Evolutionary conservation across 1,140 invertebrate species (phyloP), one percentile per base, ranked within the genome.

Genomic region (Saxidomus purpurata): DNA sequence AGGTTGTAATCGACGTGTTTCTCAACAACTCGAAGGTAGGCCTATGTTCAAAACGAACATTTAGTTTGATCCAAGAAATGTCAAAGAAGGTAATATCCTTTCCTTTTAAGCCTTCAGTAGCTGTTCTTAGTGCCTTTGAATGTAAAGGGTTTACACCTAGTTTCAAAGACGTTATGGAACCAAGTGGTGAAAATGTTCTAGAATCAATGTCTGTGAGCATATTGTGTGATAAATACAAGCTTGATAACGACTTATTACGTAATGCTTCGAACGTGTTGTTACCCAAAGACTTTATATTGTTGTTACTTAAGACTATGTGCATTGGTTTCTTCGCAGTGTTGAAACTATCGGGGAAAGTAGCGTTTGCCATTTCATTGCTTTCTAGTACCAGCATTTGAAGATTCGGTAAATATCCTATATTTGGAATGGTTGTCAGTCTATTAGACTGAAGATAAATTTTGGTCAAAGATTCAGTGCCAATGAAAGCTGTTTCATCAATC

Each of bases 221-320:
- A 55, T 91, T 92, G 69, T 90, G 89, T 28, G 93, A 90, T n/a
- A 93, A 55, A 43, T 90, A 91, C 17, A 94, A 47, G n/a, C 86
- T 91, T 15, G 89, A 59, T 11, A 94, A 17, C 0, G 52, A 47
- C 13, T 82, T 67, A 25, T 89, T 89, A 34, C 43, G 49, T 52
- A 94, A 55, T 38, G 87, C 43, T 13, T 38, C 55, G 83, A 94
- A 94, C 15, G 92, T 90, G 0, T 76, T 25, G 19, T 91, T 88
- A 19, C 43, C 77, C 15, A 94, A 83, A 36, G 36, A 81, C 28
- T 28, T n/a, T 9, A 94, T 92, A 11, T 85, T 80, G 82, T 94
- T 94, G 25, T 90, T 91, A 74, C 92, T 93, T 0, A 94, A 69
- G 9, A 89, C 90, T n/a, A 94, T 82, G 13, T 87, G 55, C 19